Conservation (phyloP, 2,888 invertebrate species). For the Oithona nana region DNA sequence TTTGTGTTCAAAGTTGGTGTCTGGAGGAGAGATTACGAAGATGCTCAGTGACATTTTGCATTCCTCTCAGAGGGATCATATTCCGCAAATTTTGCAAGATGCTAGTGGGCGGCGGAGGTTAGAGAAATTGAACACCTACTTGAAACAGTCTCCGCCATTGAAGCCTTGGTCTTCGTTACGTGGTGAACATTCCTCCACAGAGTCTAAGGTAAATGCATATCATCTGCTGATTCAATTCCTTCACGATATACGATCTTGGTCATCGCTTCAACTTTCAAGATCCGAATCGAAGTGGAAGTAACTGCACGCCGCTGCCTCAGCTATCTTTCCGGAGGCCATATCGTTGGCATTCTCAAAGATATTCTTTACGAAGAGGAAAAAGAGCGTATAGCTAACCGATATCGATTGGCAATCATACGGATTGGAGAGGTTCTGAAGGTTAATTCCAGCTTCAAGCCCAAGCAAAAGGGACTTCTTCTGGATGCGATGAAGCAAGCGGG, state of each 20-base stretch:
- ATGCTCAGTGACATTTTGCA: neutral
- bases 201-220: neutral
- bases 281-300: constrained; percentile 4
- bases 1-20: neutral
- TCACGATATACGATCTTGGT: neutral
- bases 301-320: neutral
- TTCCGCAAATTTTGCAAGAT: neutral
- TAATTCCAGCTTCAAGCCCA: constrained; percentile 3
- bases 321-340: constrained; percentile 10
- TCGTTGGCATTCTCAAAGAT: constrained; percentile 1
- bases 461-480: constrained; percentile 1
- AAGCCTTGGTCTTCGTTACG: constrained; percentile 2
- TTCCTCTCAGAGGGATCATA: neutral
- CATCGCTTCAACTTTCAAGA: neutral
- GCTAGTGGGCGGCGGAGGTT: neutral
- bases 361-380: constrained; percentile 7
- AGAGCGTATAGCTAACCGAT: neutral
- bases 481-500: constrained; percentile 5
- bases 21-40: neutral
- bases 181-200: neutral
- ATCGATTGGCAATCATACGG: constrained; percentile 2
- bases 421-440: constrained; percentile 1
- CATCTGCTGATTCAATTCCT: neutral
- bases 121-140: constrained; percentile 2
- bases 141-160: constrained; percentile 4